Evolutionary conservation across 2,888 invertebrate genomes (phyloP).

Genomic region (Rhingia campestris): DNA sequence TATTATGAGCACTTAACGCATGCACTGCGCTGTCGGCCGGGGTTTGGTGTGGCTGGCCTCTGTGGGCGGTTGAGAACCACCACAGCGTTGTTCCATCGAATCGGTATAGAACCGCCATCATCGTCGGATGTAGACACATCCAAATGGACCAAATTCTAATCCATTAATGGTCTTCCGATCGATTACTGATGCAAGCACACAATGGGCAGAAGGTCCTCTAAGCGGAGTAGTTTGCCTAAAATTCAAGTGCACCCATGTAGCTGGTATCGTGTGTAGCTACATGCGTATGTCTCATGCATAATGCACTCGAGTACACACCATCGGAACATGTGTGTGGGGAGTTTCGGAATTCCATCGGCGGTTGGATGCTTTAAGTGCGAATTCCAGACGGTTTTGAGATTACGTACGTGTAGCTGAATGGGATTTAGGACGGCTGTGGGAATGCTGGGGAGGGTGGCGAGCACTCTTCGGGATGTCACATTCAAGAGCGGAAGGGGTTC

Average conservation of each 20-base stretch:
- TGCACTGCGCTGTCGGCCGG: slow-evolving; percentile 14
- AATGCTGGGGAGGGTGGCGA: slow-evolving; percentile 3
- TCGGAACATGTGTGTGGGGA: slow-evolving; percentile 26
- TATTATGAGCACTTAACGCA: slow-evolving; percentile 65
- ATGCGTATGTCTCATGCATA: slow-evolving; percentile 35
- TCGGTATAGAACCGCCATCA: background rate
- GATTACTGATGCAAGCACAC: slow-evolving; percentile 44
- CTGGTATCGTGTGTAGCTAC: background rate
- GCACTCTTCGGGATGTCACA: slow-evolving; percentile 15
- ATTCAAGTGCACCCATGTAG: slow-evolving; percentile 54
- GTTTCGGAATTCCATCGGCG: slow-evolving; percentile 22
- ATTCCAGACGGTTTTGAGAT: slow-evolving; percentile 64
- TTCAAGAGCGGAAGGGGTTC: slow-evolving; percentile 9
- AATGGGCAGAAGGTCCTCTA: slow-evolving; percentile 21
- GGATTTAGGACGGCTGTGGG: slow-evolving; percentile 7
- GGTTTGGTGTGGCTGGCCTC: background rate
- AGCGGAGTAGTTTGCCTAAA: slow-evolving; percentile 52
- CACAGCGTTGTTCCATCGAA: slow-evolving; percentile 18
- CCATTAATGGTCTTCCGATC: slow-evolving; percentile 70
- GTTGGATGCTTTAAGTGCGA: slow-evolving; percentile 60
- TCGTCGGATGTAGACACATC: slow-evolving; percentile 11
- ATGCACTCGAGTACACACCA: slow-evolving; percentile 48
- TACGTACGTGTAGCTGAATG: slow-evolving; percentile 20
- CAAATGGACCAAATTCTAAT: slow-evolving; percentile 67
- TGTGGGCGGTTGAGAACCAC: slow-evolving; percentile 34